Percentiles rank a stretch among this genome's conserved stretches.
phyloP scores from a whole-genome alignment of 2,113 vertebrate species.

The Semicossyphus pulcher region DNA sequence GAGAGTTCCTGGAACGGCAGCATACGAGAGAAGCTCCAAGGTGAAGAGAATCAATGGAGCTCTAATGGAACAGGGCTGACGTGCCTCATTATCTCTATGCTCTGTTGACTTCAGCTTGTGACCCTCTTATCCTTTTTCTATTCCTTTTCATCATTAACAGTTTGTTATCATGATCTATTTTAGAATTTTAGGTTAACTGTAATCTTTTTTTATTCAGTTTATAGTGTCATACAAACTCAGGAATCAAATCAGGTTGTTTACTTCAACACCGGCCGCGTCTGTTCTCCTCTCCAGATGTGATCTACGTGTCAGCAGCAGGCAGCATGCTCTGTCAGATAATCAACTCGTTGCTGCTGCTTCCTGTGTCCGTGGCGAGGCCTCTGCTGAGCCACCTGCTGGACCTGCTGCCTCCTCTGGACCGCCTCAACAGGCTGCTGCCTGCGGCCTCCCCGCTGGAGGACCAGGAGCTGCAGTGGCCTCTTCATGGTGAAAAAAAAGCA shows the following conservation, averaged over 20 bases:
- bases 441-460: constrained; percentile 95
- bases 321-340: constrained; percentile 98
- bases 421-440: constrained; percentile 93
- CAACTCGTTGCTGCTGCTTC: constrained; percentile 92
- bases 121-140: no score
- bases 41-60: constrained; percentile 70
- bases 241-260: no score
- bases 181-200: no score
- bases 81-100: no score
- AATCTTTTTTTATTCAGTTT: no score
- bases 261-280: no score
- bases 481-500: constrained; percentile 90
- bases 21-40: constrained; percentile 93
- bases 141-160: no score
- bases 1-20: constrained; percentile 97
- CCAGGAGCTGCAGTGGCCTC: constrained; percentile 98
- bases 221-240: no score
- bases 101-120: no score
- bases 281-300: constrained; percentile 85
- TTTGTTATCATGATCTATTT: no score
- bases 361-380: constrained; percentile 93
- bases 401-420: constrained; percentile 93
- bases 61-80: neutral
- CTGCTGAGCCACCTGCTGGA: constrained; percentile 92
- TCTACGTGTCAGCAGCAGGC: constrained; percentile 96